phyloP scores from a whole-genome alignment of 2,113 vertebrate genomes.

The Zootoca vivipara region DNA sequence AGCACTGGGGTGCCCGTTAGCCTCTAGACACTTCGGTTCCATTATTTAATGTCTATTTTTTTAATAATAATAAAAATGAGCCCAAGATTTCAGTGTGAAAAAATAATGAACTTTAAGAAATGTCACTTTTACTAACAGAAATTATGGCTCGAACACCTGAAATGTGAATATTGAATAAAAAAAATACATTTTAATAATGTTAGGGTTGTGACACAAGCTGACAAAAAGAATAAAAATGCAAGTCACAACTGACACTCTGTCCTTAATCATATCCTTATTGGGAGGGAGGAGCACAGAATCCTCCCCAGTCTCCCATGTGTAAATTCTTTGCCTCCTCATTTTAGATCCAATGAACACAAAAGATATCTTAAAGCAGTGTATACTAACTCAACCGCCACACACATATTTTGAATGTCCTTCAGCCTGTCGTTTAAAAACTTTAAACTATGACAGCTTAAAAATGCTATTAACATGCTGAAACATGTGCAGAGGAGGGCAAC shows the following conservation, averaged over 20 bases:
- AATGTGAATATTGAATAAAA: constrained; percentile 75
- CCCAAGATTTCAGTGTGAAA: constrained; percentile 70
- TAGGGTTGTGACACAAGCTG: constrained; percentile 78
- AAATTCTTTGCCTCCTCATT: neutral
- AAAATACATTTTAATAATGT: constrained; percentile 73
- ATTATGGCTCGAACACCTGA: constrained; percentile 75
- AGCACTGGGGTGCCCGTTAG: constrained; percentile 57
- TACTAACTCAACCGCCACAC: too few relatives aligned
- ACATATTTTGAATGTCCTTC: neutral
- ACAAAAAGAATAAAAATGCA: constrained; percentile 69
- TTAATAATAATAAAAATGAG: constrained; percentile 32
- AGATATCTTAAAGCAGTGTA: neutral
- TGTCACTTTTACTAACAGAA: constrained; percentile 83
- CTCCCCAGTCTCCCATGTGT: neutral
- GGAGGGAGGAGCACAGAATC: constrained; percentile 46
- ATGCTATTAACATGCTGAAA: too few relatives aligned
- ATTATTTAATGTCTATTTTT: constrained; percentile 73
- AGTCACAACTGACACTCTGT: constrained; percentile 68
- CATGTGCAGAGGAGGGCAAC: too few relatives aligned
- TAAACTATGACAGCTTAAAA: too few relatives aligned
- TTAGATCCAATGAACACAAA: neutral
- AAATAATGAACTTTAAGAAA: constrained; percentile 84
- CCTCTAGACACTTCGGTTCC: constrained; percentile 61
- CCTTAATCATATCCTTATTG: constrained; percentile 56
- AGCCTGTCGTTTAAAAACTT: too few relatives aligned